Conservation (phyloP, 2,113 vertebrate species). For the Leptocoma aspasia region DNA sequence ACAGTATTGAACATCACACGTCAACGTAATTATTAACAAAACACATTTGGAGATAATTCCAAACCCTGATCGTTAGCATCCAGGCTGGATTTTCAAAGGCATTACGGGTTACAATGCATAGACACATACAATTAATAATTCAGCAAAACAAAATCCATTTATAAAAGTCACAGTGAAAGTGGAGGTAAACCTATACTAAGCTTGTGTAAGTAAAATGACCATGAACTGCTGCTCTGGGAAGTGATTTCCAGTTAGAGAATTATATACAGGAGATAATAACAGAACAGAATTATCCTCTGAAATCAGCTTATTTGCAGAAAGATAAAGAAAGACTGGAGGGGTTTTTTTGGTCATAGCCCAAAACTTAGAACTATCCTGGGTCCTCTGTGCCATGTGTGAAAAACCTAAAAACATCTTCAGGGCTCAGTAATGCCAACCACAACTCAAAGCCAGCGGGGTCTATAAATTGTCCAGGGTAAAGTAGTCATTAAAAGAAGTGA, state of each 20-base stretch:
- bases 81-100: constrained; percentile 43
- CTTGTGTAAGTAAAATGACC: not conserved
- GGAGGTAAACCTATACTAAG: constrained; percentile 2
- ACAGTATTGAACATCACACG: not conserved
- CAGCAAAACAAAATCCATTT: constrained; percentile 26
- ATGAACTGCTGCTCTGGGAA: not conserved
- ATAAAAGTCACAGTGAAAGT: constrained; percentile 53
- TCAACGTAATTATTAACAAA: not conserved
- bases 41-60: constrained; percentile 15
- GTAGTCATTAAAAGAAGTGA: not conserved
- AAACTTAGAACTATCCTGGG: not conserved
- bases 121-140: constrained; percentile 1
- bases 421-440: not conserved
- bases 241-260: not conserved
- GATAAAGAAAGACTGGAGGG: not conserved
- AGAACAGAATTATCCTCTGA: not conserved
- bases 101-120: constrained; percentile 44
- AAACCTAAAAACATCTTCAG: not conserved
- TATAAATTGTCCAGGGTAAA: not conserved
- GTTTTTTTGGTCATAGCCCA: not conserved
- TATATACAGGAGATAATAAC: not conserved
- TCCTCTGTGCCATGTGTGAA: not conserved
- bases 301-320: not conserved
- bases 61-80: not conserved
- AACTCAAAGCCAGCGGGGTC: not conserved